Evolutionary conservation across 2,888 invertebrate species (phyloP), one percentile per base, ranked within the genome.

Genomic region (Nomada goodeniana): DNA sequence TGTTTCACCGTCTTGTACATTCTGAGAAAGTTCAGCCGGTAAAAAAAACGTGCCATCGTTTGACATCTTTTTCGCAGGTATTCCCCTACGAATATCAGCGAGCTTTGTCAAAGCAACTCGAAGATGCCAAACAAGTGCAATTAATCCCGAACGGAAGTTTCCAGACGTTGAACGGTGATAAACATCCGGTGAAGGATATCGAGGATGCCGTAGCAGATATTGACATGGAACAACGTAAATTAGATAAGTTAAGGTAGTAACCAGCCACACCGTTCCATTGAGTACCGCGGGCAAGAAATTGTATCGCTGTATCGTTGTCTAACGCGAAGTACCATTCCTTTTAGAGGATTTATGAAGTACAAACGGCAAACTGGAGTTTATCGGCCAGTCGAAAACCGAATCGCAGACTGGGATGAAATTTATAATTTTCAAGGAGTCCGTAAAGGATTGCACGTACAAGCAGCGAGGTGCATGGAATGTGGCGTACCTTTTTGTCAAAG

Each of bases 401-500:
- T 98, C 88, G 96, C 98, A 83, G 99, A 99, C 94, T 99, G 99
- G 99, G 97, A 98, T 85, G 99, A 99, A 95, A 98, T 99, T 86
- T 99, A 98, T 94, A 97, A 98, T 93, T 96, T 96, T 91, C 95
- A 95, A 20, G 96, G 97, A 88, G 98, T 99, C 11, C 96, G 98
- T 10, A 97, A 97, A 93, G 98, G 98, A n/a, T 95, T 99, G 60
- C 95, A 97, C 68, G 96, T 97, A 13, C 99, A 99, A 93, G 98
- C 99, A 1, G 98, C 99, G 0, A 95, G 98, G 60, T 99, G 99
- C 93, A 99, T 99, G 99, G 99, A 99, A 92, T 99, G 99, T 94
- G 99, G 99, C 36, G 98, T 99, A n/a, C 98, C 98, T 11, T 98
- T 99, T 95, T 99, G 99, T 92, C 98, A 98, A 93, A 98, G 98